Evolutionary conservation across 2,113 vertebrate species (phyloP).

Genomic region (Scolopax mira): DNA sequence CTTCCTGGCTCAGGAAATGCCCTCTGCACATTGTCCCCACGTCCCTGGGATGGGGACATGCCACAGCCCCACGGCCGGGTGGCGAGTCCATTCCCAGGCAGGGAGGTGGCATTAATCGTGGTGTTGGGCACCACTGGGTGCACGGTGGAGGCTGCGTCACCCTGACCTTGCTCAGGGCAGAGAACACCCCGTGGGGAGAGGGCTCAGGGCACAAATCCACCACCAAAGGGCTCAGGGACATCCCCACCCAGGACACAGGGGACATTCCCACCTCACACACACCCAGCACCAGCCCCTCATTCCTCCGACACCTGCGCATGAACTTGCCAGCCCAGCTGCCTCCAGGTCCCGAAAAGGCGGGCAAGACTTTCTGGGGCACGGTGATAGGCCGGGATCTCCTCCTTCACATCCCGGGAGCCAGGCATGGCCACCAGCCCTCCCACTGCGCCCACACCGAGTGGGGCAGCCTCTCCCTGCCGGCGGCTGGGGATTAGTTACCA

Average conservation of each 20-base stretch:
- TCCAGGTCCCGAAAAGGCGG: not conserved
- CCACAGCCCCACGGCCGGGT: rapidly evolving
- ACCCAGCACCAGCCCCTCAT: not conserved
- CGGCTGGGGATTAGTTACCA: not conserved
- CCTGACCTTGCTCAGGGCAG: not conserved
- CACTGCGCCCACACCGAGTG: rapidly evolving
- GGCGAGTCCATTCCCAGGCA: not conserved
- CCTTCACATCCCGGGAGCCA: not conserved
- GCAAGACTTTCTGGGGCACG: not conserved
- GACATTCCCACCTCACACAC: not conserved
- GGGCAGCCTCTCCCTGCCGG: not conserved
- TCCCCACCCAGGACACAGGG: rapidly evolving
- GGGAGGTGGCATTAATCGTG: not conserved
- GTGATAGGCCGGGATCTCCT: not conserved
- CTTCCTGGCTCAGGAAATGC: rapidly evolving
- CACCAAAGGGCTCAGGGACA: not conserved
- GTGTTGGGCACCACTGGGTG: rapidly evolving
- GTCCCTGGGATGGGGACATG: rapidly evolving
- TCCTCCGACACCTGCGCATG: rapidly evolving
- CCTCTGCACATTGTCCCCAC: rapidly evolving
- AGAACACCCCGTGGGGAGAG: rapidly evolving
- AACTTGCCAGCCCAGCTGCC: rapidly evolving
- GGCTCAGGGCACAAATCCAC: rapidly evolving
- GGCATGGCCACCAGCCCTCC: not conserved
- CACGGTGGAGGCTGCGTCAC: rapidly evolving